Conservation (phyloP, 1,140 invertebrate genomes). For the Steinernema khuongi region DNA sequence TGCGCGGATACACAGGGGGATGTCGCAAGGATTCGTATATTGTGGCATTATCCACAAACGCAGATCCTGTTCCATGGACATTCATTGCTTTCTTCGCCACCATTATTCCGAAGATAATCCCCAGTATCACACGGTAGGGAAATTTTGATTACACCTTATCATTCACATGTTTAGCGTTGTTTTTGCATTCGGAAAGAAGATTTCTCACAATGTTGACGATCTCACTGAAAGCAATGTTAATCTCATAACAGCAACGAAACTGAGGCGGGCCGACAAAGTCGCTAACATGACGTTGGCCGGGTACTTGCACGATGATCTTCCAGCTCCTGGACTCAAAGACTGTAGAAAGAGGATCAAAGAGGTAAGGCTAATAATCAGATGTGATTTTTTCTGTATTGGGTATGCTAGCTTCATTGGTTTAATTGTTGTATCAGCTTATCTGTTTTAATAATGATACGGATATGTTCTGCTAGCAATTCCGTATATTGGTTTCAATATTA, state of each 20-base stretch:
- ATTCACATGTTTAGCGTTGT: neutral
- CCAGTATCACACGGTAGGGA: neutral
- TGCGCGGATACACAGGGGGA: neutral
- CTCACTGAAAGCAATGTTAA: neutral
- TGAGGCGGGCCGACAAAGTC: neutral
- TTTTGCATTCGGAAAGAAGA: neutral
- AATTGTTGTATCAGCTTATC: too few species aligned
- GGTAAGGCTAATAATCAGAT: too few species aligned
- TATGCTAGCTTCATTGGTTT: too few species aligned
- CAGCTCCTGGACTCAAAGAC: too few species aligned
- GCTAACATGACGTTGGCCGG: neutral
- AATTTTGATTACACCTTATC: neutral
- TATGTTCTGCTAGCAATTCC: too few species aligned
- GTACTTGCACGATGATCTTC: too few species aligned
- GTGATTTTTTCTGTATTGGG: too few species aligned
- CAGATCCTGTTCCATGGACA: neutral
- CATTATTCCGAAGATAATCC: neutral
- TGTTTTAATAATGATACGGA: too few species aligned
- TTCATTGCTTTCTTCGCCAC: neutral
- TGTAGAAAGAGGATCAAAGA: too few species aligned
- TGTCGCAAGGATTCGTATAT: neutral
- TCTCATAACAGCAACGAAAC: neutral
- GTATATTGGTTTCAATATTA: neutral
- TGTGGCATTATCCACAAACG: neutral
- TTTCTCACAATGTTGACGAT: neutral